Evolutionary conservation across 2,888 invertebrate species (phyloP), one percentile per base, ranked within the genome.

Genomic region (Agriopis aurantiaria): DNA sequence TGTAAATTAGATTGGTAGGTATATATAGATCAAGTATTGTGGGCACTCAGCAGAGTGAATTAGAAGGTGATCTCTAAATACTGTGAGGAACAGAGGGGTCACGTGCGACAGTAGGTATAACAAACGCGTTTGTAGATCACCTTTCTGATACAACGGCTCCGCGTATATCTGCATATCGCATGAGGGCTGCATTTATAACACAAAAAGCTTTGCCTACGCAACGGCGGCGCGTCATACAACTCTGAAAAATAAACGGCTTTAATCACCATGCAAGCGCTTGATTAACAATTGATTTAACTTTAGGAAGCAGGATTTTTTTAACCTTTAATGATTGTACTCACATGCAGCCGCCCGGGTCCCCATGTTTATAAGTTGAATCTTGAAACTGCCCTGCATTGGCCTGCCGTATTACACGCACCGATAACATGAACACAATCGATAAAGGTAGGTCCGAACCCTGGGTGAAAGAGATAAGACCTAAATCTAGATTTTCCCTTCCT

Each of bases 311-410:
- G 48, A 53, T 53, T 64, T 60, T 58, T 23, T 41, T 0, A 69
- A 49, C 46, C 55, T 68, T 48, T 46, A 41, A 58, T 17, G 0
- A n/a, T 48, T 41, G 43, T 76, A 83, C 98, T 97, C 96, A 98
- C 98, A 98, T 90, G 98, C 98, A 89, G 98, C 98, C 89, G 98
- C 98, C 95, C 98, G 96, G 82, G 98, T 98, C 92, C 98, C 98
- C 98, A 98, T 98, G 93, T 96, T 97, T 93, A 96, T 96, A 84
- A 96, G 95, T 88, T 96, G 96, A 84, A 96, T 95, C 95, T 95
- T 96, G 92, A 96, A 96, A 90, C 96, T 96, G 91, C 96, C 96
- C 92, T 96, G 96, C 96, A 96, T 96, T 91, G 86, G 88, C 85
- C 82, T 85, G 88, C 83, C 83, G 87, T 83, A 82, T 84, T 78